These are phyloP conservation scores for Chromis chromis DNA, from an alignment of 2,797 vertebrate species.

Conservation along the genomic window DNA sequence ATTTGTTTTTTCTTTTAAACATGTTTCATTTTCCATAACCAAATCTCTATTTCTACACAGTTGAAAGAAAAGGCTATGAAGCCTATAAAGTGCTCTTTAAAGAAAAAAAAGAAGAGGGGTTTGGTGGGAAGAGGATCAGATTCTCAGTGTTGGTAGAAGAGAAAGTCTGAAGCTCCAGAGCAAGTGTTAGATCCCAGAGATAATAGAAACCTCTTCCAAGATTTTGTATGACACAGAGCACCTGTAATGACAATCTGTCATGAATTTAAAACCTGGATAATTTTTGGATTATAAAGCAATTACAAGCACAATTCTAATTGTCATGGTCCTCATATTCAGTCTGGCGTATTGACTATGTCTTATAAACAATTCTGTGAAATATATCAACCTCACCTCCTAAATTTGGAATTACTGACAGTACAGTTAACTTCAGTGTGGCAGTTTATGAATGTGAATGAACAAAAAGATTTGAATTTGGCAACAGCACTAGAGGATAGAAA, in stretches of 20 bases:
- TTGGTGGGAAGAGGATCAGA: constrained; percentile 5
- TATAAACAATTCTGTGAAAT: constrained; percentile 27
- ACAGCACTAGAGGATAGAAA: constrained; percentile 47
- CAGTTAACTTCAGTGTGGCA: constrained; percentile 30
- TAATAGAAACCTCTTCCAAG: constrained; percentile 41
- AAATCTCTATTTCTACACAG: constrained; percentile 28
- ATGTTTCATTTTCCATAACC: constrained; percentile 1
- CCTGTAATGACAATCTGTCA: constrained; percentile 46
- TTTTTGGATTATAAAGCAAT: constrained; percentile 56
- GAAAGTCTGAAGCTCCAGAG: constrained; percentile 12
- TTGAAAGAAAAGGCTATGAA: constrained; percentile 46
- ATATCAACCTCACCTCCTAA: not conserved
- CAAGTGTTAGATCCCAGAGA: constrained; percentile 36
- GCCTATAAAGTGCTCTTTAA: constrained; percentile 74
- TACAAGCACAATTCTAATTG: constrained; percentile 45
- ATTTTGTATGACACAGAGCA: constrained; percentile 58
- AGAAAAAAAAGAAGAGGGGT: constrained; percentile 15
- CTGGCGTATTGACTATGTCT: constrained; percentile 36
- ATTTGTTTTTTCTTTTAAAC: constrained; percentile 13
- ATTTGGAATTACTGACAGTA: constrained; percentile 3
- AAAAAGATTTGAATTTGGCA: constrained; percentile 65
- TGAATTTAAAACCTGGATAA: constrained; percentile 52
- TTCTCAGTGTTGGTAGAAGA: constrained; percentile 8
- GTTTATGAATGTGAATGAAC: constrained; percentile 34
- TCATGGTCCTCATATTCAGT: constrained; percentile 84